Evolutionary conservation across 2,888 invertebrate species (phyloP).

Genomic region (Cryptosula pallasiana): DNA sequence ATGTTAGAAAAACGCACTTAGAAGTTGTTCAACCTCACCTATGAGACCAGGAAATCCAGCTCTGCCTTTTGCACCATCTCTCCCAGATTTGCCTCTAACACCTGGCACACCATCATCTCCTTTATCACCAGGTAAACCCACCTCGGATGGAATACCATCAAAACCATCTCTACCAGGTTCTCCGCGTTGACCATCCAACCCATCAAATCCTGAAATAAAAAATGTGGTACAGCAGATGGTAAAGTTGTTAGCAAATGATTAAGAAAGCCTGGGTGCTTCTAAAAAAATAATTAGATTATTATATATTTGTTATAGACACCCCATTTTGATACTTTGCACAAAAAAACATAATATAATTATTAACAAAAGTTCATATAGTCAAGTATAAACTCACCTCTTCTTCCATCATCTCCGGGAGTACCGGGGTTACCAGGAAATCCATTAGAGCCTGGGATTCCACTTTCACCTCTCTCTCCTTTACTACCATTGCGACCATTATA

Average conservation of each 20-base stretch:
- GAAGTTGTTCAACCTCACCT: constrained; percentile 35
- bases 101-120: neutral
- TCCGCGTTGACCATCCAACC: constrained; percentile 54
- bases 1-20: constrained; percentile 25
- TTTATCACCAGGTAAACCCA: constrained; percentile 37
- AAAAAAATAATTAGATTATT: too few species aligned
- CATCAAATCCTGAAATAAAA: too few species aligned
- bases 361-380: neutral
- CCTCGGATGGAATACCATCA: constrained; percentile 31
- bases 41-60: constrained; percentile 43
- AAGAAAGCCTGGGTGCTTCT: too few species aligned
- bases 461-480: constrained; percentile 30
- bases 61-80: constrained; percentile 35
- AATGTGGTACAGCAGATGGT: too few species aligned
- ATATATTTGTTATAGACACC: too few species aligned
- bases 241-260: too few species aligned
- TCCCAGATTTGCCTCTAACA: neutral
- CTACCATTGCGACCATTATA: neutral
- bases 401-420: constrained; percentile 29
- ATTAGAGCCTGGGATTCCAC: constrained; percentile 32
- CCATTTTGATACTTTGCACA: neutral
- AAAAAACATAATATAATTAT: neutral
- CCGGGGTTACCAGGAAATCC: constrained; percentile 53
- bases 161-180: constrained; percentile 30
- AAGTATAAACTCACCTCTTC: neutral